Evolutionary conservation across 2,113 vertebrate genomes (phyloP), one percentile per base, ranked within the genome.

Genomic region (Aythya baeri): DNA sequence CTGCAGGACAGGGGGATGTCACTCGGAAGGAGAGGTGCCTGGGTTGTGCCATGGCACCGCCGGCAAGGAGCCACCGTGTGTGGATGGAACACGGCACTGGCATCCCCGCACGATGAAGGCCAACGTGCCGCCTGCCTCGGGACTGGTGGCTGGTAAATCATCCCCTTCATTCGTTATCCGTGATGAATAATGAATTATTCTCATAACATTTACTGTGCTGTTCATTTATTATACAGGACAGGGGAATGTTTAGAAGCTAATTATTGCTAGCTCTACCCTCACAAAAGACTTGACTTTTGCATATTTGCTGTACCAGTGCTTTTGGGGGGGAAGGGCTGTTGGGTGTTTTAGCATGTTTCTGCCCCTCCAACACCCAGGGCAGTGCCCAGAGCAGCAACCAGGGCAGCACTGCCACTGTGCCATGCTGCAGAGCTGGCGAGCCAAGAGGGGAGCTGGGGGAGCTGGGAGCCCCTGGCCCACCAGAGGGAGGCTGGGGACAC

Each of bases 111-210:
- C 82, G 93, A 89, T 95, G 82, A 83, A 92, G 93, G 92, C 93
- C 91, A 91, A 97, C 55, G 83, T 8, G 16, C 80, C 82, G 62
- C 89, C 88, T 87, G 96, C 97, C 95, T 77, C 96, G 96, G 95
- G 95, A 96, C 96, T 94, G 95, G 94, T 3, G 85, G 76, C 91
- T 96, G 96, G 94, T 94, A 97, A 98, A 97, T 97, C 96, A 97
- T 98, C 97, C 97, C 93, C 96, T 97, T 98, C 92, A 90, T 94
- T 97, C 95, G 93, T 96, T 98, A 97, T 95, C 97, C 36, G 4
- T 96, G 95, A 97, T 97, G 95, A 98, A 98, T 98, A 97, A 98
- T 98, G 97, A 98, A 98, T 98, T 94, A 96, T 91, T 96, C 93
- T 98, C 96, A 65, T 93, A 91, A 96, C 93, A 96, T 96, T 97